phyloP scores from a whole-genome alignment of 1,140 invertebrate genomes.

The Plutomurus gul region DNA sequence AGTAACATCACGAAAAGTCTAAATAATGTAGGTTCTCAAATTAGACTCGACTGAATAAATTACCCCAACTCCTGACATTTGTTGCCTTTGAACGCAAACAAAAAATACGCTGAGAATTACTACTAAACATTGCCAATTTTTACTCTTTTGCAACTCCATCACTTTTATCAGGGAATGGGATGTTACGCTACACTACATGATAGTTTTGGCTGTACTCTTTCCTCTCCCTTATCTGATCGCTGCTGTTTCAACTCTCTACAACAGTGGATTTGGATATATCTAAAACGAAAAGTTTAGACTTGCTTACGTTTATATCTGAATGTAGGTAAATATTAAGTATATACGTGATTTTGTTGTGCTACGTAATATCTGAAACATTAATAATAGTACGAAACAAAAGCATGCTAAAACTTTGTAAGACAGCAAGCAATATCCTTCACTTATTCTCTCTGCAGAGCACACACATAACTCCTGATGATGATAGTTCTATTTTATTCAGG shows the following conservation, averaged over 20 bases:
- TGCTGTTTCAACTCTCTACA: too few species aligned
- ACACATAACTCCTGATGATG: neutral
- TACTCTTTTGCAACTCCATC: neutral
- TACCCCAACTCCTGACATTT: neutral
- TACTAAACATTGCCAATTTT: constrained; percentile 3
- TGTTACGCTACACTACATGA: neutral
- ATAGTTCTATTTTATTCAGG: neutral
- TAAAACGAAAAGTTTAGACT: neutral
- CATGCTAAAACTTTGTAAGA: neutral
- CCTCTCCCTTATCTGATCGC: neutral
- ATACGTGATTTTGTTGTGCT: neutral
- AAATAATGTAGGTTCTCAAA: neutral
- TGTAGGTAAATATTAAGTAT: too few species aligned
- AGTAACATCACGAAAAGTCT: neutral
- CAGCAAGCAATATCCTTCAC: neutral
- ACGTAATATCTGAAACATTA: neutral
- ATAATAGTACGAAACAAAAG: constrained; percentile 5
- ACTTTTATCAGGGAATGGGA: neutral
- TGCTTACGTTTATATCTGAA: too few species aligned
- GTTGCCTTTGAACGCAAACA: neutral
- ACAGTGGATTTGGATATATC: too few species aligned
- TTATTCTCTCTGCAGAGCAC: neutral
- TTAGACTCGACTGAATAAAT: neutral
- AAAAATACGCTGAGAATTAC: neutral
- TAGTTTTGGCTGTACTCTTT: neutral